Evolutionary conservation across 2,888 invertebrate species (phyloP).

Genomic region (Lydus trimaculatus): DNA sequence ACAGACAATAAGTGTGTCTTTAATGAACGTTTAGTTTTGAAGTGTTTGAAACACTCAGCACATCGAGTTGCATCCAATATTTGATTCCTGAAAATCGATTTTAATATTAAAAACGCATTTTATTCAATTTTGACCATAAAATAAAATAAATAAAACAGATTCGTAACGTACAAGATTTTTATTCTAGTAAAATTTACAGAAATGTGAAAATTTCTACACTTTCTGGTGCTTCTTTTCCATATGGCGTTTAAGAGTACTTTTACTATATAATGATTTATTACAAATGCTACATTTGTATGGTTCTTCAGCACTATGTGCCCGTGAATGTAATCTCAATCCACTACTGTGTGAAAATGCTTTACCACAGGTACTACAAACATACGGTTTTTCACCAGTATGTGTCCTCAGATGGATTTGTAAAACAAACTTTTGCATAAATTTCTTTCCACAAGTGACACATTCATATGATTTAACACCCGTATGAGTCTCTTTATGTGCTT

Average conservation of each 20-base stretch:
- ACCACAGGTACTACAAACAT: slow-evolving; percentile 36
- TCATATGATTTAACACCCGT: slow-evolving; percentile 60
- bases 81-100: neutral
- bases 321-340: slow-evolving; percentile 57
- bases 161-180: neutral
- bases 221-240: slow-evolving; percentile 45
- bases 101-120: neutral
- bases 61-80: neutral
- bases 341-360: slow-evolving; percentile 12
- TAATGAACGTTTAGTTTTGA: neutral
- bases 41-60: too few species aligned
- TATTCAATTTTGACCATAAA: too few species aligned
- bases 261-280: slow-evolving; percentile 47
- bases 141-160: neutral
- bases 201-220: neutral
- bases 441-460: slow-evolving; percentile 53
- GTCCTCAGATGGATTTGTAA: slow-evolving; percentile 10
- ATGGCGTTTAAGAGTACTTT: slow-evolving; percentile 46
- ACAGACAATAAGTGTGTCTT: neutral
- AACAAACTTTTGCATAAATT: slow-evolving; percentile 12
- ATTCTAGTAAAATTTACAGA: neutral
- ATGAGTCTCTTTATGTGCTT: slow-evolving; percentile 49
- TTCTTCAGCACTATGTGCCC: slow-evolving; percentile 61
- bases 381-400: slow-evolving; percentile 34
- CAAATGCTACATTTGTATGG: neutral